Percentiles rank a stretch among this genome's conserved stretches.
Conservation (phyloP, 2,113 vertebrate species). For the Oxyruncus cristatus region DNA sequence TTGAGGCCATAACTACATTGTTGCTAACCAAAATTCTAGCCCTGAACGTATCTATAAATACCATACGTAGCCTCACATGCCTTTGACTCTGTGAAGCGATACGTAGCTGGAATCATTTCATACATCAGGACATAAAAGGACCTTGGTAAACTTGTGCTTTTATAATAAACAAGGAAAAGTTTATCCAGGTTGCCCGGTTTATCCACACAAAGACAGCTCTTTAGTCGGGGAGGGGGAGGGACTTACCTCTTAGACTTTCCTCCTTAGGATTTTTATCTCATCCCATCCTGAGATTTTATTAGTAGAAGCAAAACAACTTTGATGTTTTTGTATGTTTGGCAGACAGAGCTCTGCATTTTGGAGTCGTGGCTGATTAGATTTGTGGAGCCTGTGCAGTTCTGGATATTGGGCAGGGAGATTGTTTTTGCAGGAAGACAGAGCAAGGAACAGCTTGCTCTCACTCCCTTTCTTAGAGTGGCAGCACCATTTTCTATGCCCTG, state of each 20-base stretch:
- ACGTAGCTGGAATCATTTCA: neutral
- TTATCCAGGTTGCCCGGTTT: neutral
- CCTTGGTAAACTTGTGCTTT: slow-evolving; percentile 20
- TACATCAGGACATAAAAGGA: neutral
- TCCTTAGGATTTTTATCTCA: neutral
- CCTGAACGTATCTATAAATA: neutral
- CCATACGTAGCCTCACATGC: neutral
- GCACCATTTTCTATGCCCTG: neutral
- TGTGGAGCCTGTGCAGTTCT: neutral
- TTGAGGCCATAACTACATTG: neutral
- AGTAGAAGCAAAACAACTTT: neutral
- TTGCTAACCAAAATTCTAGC: slow-evolving; percentile 8
- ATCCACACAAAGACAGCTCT: neutral
- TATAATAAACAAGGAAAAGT: slow-evolving; percentile 21
- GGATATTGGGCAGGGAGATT: neutral
- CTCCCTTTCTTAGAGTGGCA: neutral
- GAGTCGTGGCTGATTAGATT: neutral
- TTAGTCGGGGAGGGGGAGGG: neutral
- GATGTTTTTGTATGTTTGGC: neutral
- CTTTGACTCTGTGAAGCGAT: neutral
- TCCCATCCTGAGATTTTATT: neutral
- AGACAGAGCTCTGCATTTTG: neutral
- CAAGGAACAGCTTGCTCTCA: neutral
- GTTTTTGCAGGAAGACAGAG: neutral
- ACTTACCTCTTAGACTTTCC: neutral